Evolutionary conservation across 1,140 invertebrate species (phyloP).

Genomic region (Cyclargus thomasi): DNA sequence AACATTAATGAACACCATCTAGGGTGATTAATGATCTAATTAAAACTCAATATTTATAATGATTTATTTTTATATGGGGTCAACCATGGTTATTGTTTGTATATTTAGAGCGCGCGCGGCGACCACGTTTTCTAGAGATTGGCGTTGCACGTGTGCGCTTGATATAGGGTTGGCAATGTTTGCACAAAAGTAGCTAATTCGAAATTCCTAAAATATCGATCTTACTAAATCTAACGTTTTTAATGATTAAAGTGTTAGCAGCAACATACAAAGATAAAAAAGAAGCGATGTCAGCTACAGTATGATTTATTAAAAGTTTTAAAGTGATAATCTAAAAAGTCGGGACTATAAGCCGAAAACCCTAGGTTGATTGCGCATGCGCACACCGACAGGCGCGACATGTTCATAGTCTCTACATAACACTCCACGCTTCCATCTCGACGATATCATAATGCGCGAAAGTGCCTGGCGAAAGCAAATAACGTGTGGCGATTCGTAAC

Average conservation of each 20-base stretch:
- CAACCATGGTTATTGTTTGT: slow-evolving; percentile 22
- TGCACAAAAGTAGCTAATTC: too few species aligned
- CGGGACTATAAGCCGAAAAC: too few species aligned
- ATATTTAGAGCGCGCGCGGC: slow-evolving; percentile 16
- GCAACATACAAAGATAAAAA: too few species aligned
- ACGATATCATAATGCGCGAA: slow-evolving; percentile 23
- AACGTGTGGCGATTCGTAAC: slow-evolving; percentile 15
- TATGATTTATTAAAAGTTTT: too few species aligned
- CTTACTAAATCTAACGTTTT: too few species aligned
- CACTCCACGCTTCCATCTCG: slow-evolving; percentile 12
- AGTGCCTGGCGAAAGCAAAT: slow-evolving; percentile 25
- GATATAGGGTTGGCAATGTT: neutral
- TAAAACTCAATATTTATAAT: neutral
- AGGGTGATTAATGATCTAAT: neutral
- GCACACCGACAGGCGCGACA: slow-evolving; percentile 24
- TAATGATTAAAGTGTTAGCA: too few species aligned
- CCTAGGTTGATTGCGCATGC: slow-evolving; percentile 26
- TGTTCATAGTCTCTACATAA: slow-evolving; percentile 37
- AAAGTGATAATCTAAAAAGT: too few species aligned
- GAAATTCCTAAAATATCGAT: too few species aligned
- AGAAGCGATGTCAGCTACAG: too few species aligned
- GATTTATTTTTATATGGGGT: neutral
- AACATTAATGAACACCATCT: neutral
- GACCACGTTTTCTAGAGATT: slow-evolving; percentile 28
- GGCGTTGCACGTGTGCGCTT: slow-evolving; percentile 25